Base-by-base conservation (phyloP, 2,888 invertebrate genomes). In the Leptinotarsa rubiginosa region DNA sequence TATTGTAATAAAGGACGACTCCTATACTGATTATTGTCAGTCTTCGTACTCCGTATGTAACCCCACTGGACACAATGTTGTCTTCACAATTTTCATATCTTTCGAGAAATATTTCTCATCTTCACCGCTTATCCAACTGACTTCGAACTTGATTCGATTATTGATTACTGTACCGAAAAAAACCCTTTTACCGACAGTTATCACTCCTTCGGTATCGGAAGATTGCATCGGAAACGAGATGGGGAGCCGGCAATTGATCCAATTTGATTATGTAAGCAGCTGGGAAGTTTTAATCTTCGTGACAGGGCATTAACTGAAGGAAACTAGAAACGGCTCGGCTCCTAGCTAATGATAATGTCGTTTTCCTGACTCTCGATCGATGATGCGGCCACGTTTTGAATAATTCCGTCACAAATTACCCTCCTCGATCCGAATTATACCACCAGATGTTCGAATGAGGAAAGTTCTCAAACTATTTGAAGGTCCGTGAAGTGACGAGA, bases 231-330 rank as follows among this genome's bases (percentile, higher is more conserved):
- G 62, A 62, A 62, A 15, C 62, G n/a, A 62, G 62, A 25, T 62
- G 4, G n/a, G 7, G 41, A 62, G 18, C 62, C 13, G 62, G 18
- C 12, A 18, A 62, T 62, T 41, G 62, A 62, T 62, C 41, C 62
- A 25, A 62, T 62, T 62, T 62, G 62, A 62, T 62, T 62, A 62
- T 62, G 41, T 62, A 62, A 62, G 62, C 62, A 62, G 62, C 62
- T 62, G 62, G 62, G n/a, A 62, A 62, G 62, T 62, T 62, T 62
- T 62, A 62, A 62, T 62, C 62, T 62, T 25, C 31, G 62, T 41
- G 62, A 62, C 62, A n/a, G 41, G 41, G 62, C 62, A 62, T 62
- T 41, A 41, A 62, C 41, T 62, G 16, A 62, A 62, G 62, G 62
- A 62, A 62, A 62, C 62, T 62, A 25, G 62, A 62, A 62, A 41